Conservation (phyloP, 2,888 invertebrate genomes). For the Stenodema calcarata region DNA sequence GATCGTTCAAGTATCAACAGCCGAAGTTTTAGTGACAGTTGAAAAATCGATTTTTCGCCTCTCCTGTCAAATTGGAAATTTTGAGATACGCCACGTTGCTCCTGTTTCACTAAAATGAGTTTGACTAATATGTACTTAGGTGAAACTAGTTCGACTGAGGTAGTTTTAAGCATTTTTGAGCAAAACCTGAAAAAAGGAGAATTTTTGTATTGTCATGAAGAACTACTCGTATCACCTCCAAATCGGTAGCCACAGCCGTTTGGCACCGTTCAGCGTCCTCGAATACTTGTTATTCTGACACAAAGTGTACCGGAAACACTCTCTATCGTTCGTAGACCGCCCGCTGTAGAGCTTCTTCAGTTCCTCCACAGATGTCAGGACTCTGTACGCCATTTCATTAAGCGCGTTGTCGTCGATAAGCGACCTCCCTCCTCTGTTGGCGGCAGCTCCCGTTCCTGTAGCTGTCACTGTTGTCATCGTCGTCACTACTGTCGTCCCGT, state of each 20-base stretch:
- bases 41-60: too few relatives aligned
- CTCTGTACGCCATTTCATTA: constrained; percentile 66
- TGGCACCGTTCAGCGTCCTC: constrained; percentile 65
- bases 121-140: too few relatives aligned
- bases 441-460: not conserved
- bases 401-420: constrained; percentile 59
- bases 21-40: too few relatives aligned
- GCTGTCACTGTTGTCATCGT: constrained; percentile 45
- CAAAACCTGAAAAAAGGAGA: too few relatives aligned
- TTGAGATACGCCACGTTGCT: too few relatives aligned
- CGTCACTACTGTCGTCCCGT: constrained; percentile 41
- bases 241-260: constrained; percentile 74
- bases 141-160: too few relatives aligned
- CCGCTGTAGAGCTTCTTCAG: constrained; percentile 56
- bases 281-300: constrained; percentile 74
- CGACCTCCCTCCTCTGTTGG: constrained; percentile 17
- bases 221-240: constrained; percentile 79
- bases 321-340: not conserved
- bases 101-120: too few relatives aligned
- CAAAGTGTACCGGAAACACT: constrained; percentile 70
- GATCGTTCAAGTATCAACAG: too few relatives aligned
- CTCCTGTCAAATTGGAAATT: too few relatives aligned
- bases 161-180: too few relatives aligned
- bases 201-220: too few relatives aligned
- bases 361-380: constrained; percentile 62